phyloP scores from a whole-genome alignment of 2,113 vertebrate genomes.

The Thermophis baileyi region DNA sequence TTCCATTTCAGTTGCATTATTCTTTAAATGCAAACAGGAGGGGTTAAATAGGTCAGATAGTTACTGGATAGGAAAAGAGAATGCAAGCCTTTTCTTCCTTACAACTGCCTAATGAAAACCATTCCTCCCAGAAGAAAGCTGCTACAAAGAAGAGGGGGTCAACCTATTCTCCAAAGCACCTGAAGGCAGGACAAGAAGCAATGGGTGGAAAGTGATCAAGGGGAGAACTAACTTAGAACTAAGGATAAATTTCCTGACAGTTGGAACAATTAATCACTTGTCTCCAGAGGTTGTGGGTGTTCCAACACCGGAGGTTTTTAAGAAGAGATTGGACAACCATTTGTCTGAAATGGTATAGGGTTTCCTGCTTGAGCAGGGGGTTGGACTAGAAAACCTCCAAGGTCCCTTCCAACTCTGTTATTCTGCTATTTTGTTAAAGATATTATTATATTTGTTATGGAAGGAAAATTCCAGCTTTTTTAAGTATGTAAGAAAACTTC shows the following conservation, averaged over 20 bases:
- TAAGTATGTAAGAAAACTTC: background rate
- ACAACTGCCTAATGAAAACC: background rate
- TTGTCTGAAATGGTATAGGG: background rate
- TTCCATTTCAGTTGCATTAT: background rate
- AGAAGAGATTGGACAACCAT: background rate
- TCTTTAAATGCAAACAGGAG: background rate
- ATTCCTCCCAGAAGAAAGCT: background rate
- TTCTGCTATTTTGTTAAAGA: background rate
- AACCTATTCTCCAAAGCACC: background rate
- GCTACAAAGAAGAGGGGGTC: background rate
- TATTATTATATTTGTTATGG: background rate
- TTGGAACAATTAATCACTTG: background rate
- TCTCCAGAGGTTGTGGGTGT: background rate
- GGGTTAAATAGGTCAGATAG: background rate
- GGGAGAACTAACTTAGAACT: background rate
- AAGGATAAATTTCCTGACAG: background rate
- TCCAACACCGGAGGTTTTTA: background rate
- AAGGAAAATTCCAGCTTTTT: background rate
- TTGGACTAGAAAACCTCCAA: no score
- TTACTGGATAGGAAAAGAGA: background rate
- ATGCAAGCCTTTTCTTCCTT: background rate
- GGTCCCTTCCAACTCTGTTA: background rate
- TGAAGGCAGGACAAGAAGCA: background rate
- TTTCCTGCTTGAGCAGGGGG: no score
- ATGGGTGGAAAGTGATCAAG: background rate